Evolutionary conservation across 2,888 invertebrate species (phyloP), one percentile per base, ranked within the genome.

Genomic region (Belgica antarctica): DNA sequence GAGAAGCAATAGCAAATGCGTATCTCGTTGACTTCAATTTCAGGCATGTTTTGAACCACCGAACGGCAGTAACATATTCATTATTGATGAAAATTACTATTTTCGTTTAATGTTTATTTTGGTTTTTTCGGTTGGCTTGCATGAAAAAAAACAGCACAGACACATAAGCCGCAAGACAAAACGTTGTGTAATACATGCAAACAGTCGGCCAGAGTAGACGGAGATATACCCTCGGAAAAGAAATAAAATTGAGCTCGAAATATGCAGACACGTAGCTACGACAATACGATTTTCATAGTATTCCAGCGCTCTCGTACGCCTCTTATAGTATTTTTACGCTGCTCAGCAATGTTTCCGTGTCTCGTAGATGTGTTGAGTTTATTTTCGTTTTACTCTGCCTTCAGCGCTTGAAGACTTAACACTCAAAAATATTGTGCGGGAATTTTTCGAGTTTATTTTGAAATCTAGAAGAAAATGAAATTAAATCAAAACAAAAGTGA

Each of bases 321-420:
- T 25, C 27, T 27, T 19, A 34, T 62, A 62, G 62, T 62, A 62
- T 62, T 62, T 62, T 62, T 62, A 62, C 31, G 34, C 17, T 28
- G 34, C n/a, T 34, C 31, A 61, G 17, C 12, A 25, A 62, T 34
- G 19, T 15, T 62, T 34, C 10, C 31, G 28, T 19, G 25, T 25
- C n/a, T n/a, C 22, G 34, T 2, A n/a, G 12, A 34, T n/a, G 62
- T 62, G 34, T 62, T 62, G 34, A 34, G 62, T 62, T 62, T 22
- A 34, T 31, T 62, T 31, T 62, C 47, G 4, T 28, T 68, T 68
- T 68, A 68, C 57, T 68, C 52, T 68, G 68, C 68, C 47, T 68
- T 68, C 24, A 68, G 68, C 68, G 68, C 68, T 68, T 25, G 57
- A 52, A 68, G 47, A 57, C 52, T 28, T 31, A 57, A 68, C 68